phyloP scores from a whole-genome alignment of 2,888 invertebrate genomes.

The Mesorhabditis spiculigera region DNA sequence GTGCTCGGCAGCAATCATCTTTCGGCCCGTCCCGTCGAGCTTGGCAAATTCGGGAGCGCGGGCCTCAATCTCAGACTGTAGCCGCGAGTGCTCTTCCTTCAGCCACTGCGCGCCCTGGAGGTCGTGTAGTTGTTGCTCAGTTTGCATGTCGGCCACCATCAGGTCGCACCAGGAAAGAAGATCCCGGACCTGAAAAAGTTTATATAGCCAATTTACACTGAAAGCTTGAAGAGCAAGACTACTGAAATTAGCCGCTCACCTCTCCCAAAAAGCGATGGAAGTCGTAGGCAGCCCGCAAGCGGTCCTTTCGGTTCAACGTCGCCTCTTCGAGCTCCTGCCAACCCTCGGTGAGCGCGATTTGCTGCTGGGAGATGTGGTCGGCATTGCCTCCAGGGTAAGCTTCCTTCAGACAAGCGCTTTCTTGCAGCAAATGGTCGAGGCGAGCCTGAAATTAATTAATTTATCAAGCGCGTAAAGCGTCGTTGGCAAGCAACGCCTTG shows the following conservation, averaged over 20 bases:
- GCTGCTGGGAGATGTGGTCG: constrained; percentile 80
- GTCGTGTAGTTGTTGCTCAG: constrained; percentile 76
- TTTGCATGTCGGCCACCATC: constrained; percentile 74
- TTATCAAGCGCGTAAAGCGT: no score
- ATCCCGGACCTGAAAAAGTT: constrained; percentile 69
- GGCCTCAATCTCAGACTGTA: constrained; percentile 69
- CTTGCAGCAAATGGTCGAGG: constrained; percentile 78
- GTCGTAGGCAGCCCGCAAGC: constrained; percentile 80
- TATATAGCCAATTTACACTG: no score
- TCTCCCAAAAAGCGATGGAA: constrained; percentile 83
- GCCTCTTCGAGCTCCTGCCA: constrained; percentile 81
- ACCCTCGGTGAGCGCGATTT: constrained; percentile 78
- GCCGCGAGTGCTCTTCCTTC: constrained; percentile 79
- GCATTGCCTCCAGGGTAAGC: constrained; percentile 70
- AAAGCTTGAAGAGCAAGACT: background rate
- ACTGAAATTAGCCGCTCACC: constrained; percentile 58
- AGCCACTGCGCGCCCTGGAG: constrained; percentile 55
- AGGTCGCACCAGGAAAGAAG: constrained; percentile 82
- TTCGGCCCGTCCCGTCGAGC: constrained; percentile 74
- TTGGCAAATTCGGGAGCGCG: constrained; percentile 76
- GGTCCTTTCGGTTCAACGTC: constrained; percentile 75
- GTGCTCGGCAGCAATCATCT: constrained; percentile 80
- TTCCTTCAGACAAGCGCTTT: constrained; percentile 78
- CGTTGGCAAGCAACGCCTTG: no score
- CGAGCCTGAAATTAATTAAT: no score